These are phyloP conservation scores for Acrocephalus kingi DNA, from an alignment of 2,113 vertebrate species.

Conservation along the genomic window DNA sequence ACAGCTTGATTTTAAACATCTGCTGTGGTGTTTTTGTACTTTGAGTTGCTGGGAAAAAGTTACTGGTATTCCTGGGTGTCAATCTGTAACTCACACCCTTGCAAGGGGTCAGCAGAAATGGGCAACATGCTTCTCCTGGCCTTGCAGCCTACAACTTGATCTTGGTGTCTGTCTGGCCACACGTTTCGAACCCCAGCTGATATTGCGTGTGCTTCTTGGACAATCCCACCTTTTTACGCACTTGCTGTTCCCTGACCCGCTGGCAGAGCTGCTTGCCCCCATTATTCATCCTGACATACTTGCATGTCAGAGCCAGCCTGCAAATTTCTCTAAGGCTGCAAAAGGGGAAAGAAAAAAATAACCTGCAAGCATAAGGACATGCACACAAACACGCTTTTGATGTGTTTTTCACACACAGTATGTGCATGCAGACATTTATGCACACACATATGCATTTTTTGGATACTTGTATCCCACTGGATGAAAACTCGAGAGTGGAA, in stretches of 20 bases:
- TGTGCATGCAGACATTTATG: not conserved
- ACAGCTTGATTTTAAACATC: constrained; percentile 23
- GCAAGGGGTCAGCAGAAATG: not conserved
- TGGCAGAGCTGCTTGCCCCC: constrained; percentile 51
- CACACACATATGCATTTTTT: not conserved
- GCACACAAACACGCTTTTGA: rapidly evolving
- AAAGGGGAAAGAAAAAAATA: not conserved
- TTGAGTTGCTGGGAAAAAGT: not conserved
- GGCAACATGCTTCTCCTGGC: not conserved
- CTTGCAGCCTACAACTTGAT: not conserved
- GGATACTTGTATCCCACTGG: not conserved
- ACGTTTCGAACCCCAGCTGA: not conserved
- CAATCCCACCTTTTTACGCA: constrained; percentile 6
- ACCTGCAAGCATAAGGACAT: not conserved
- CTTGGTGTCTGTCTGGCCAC: not conserved
- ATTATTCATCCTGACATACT: constrained; percentile 68
- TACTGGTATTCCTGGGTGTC: not conserved
- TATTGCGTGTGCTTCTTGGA: not conserved
- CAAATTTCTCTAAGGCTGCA: not conserved
- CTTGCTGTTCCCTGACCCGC: constrained; percentile 61
- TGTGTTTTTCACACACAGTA: not conserved
- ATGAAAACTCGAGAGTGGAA: not conserved
- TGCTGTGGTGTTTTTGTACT: not conserved
- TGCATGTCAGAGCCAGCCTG: constrained; percentile 30
- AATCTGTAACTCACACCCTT: not conserved